Percentiles rank a stretch among this genome's conserved stretches.
phyloP scores from a whole-genome alignment of 2,797 vertebrate genomes.

The Danio choprae region DNA sequence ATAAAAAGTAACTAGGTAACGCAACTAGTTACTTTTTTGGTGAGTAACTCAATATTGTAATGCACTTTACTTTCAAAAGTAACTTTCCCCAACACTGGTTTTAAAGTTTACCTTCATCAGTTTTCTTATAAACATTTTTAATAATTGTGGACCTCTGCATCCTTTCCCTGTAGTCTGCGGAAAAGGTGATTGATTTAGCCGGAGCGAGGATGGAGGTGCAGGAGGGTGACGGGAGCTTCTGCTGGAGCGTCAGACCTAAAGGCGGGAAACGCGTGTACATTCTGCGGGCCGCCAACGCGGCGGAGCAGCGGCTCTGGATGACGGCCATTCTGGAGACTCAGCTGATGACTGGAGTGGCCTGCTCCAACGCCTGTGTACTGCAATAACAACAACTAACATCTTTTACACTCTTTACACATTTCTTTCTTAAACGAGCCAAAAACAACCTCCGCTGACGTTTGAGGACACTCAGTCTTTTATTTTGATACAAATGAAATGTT shows the following conservation, averaged over 20 bases:
- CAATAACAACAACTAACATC: conserved; percentile 50
- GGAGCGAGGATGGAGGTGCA: conserved; percentile 54
- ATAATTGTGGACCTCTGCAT: background rate
- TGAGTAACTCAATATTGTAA: too few species aligned
- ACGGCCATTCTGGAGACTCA: conserved; percentile 60
- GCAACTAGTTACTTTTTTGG: too few species aligned
- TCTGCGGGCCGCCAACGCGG: conserved; percentile 46
- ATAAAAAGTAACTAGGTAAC: too few species aligned
- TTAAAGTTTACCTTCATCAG: too few species aligned
- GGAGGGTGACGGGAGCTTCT: conserved; percentile 46
- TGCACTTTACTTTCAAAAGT: too few species aligned
- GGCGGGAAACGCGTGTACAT: conserved; percentile 54
- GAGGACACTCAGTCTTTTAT: too few species aligned
- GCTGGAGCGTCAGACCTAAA: conserved; percentile 59
- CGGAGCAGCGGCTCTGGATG: conserved; percentile 62
- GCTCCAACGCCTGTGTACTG: conserved; percentile 57
- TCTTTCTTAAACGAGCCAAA: too few species aligned
- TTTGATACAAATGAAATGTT: too few species aligned
- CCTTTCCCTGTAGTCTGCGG: conserved; percentile 44
- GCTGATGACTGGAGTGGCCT: conserved; percentile 47
- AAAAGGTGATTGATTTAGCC: conserved; percentile 59
- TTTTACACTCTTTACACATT: too few species aligned
- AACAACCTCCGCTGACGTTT: too few species aligned
- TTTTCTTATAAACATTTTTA: too few species aligned
- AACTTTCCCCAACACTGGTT: too few species aligned